Base-by-base conservation (phyloP, 2,797 vertebrate species). In the Anolis apletophallus region DNA sequence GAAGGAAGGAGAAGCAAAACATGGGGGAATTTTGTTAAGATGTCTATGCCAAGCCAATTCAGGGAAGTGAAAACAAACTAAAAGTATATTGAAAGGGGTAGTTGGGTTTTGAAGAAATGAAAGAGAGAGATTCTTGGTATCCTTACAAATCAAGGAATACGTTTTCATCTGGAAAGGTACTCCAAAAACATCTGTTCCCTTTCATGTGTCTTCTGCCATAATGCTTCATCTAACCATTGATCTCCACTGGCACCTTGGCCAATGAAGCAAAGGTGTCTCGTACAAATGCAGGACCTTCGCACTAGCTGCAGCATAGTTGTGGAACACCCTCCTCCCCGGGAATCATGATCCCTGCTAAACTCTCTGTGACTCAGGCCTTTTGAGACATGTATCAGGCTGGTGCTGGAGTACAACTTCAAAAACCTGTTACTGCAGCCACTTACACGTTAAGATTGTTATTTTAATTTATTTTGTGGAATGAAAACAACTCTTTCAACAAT, bases 51-150 rank as follows among this genome's bases (percentile, higher is more conserved):
- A 72, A 81, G 84, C 85, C 76, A 71, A 1, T 0, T 26, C 87
- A 90, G 29, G 90, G 94, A 95, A 96, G 92, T 8, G 94, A 95
- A 93, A 94, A 82, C 85, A 85, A 83, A 88, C 26, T 86, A 91
- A 85, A 76, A 90, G 90, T 85, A 92, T 82, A 82, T 13, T 90
- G 83, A 82, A 86, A 87, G 90, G 90, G 91, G 89, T 61, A 87
- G 81, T 86, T 50, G 61, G 61, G 85, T 46, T 88, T 90, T 78
- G 88, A 94, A 92, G 88, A 93, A 92, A 94, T 89, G 88, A 91
- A 92, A 92, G 89, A 54, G 68, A 92, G 85, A 93, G 87, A 90
- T 90, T 92, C 83, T 81, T 93, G 92, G 90, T 93, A 94, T 91
- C 87, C 80, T 21, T 0, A 71, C 3, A 87, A 84, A 90, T 36